Evolutionary conservation across 2,113 vertebrate species (phyloP).

Genomic region (Ictidomys tridecemlineatus): DNA sequence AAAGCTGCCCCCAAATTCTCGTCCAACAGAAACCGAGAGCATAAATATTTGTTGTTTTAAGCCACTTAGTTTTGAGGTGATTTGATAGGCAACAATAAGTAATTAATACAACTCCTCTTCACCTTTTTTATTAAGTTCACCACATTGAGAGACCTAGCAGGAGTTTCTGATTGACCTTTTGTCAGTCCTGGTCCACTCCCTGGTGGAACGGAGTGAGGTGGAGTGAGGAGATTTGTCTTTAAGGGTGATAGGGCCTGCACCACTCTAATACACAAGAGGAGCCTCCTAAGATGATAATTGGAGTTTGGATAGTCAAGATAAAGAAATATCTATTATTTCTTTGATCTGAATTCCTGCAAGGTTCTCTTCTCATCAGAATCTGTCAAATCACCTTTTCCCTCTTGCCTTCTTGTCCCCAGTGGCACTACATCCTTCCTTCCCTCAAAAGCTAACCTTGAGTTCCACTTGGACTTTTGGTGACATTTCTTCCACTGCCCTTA

Average conservation of each 20-base stretch:
- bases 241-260: no score
- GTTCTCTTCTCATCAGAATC: neutral
- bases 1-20: neutral
- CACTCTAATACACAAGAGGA: neutral
- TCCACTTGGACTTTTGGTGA: neutral
- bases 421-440: neutral
- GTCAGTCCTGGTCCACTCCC: no score
- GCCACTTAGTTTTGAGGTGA: neutral
- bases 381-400: neutral
- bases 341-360: neutral
- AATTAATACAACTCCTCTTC: neutral
- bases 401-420: neutral
- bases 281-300: neutral
- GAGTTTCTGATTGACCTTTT: neutral
- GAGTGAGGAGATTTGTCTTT: neutral
- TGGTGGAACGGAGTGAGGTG: neutral
- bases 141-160: neutral
- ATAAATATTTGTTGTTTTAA: neutral
- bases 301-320: neutral
- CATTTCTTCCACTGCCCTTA: neutral
- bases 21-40: neutral
- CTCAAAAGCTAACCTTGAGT: neutral
- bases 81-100: neutral
- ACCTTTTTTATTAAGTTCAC: neutral
- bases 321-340: neutral